These are phyloP conservation scores for Pedetes capensis DNA, from an alignment of 2,113 vertebrate species.

Conservation along the genomic window DNA sequence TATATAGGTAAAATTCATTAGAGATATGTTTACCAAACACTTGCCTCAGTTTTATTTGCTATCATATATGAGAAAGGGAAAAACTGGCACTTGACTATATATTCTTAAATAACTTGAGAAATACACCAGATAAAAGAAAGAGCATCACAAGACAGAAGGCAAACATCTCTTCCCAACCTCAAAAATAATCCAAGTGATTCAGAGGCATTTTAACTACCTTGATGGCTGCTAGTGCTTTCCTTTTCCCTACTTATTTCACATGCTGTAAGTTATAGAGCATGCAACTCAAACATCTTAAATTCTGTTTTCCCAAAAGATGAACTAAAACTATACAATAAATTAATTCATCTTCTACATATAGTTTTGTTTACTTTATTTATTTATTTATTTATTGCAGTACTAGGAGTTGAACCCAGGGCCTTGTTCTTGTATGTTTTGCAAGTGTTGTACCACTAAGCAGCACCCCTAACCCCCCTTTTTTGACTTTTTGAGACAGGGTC, in stretches of 20 bases:
- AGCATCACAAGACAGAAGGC: not conserved
- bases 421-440: too few species aligned
- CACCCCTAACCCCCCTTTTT: too few species aligned
- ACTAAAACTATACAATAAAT: not conserved
- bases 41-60: constrained; percentile 8
- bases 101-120: not conserved
- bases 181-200: not conserved
- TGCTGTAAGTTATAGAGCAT: not conserved
- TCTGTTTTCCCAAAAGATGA: not conserved
- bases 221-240: not conserved
- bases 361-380: not conserved
- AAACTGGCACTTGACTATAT: not conserved
- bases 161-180: not conserved
- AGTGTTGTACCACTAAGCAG: too few species aligned
- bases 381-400: too few species aligned
- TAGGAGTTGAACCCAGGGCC: too few species aligned
- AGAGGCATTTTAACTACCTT: not conserved
- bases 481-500: too few species aligned
- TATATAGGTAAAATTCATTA: not conserved
- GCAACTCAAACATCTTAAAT: not conserved
- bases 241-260: not conserved
- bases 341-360: not conserved
- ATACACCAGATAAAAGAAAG: not conserved
- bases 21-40: not conserved
- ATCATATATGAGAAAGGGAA: not conserved